Evolutionary conservation across 2,797 vertebrate species (phyloP).

Genomic region (Aeoliscus strigatus): DNA sequence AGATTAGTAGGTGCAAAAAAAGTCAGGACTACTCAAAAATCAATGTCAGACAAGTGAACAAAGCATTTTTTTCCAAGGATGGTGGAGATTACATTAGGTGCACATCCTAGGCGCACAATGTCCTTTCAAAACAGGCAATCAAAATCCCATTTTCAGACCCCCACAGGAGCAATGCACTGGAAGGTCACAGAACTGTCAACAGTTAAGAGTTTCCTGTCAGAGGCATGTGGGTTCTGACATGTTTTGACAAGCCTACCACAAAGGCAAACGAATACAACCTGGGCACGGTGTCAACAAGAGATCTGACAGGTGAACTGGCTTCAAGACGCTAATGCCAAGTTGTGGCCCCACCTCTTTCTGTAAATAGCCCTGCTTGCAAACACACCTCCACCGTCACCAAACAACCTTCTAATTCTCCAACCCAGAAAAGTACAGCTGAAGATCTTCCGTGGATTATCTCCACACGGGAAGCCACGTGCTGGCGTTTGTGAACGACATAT

Average conservation of each 20-base stretch:
- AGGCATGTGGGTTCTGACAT: constrained; percentile 10
- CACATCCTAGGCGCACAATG: constrained; percentile 52
- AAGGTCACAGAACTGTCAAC: constrained; percentile 56
- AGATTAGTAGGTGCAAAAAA: constrained; percentile 2
- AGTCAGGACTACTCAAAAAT: constrained; percentile 18
- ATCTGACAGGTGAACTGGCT: constrained; percentile 32
- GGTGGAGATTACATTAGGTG: constrained; percentile 53
- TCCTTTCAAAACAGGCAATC: constrained; percentile 61
- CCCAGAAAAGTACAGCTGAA: constrained; percentile 63
- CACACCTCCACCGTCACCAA: constrained; percentile 7
- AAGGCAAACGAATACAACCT: constrained; percentile 11
- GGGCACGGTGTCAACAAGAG: constrained; percentile 16
- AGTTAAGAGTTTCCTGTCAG: constrained; percentile 27
- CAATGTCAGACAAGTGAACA: constrained; percentile 52
- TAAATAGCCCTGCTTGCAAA: constrained; percentile 7
- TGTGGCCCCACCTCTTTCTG: too few species aligned
- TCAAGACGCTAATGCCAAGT: constrained; percentile 11
- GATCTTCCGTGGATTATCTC: constrained; percentile 63
- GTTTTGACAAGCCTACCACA: constrained; percentile 20
- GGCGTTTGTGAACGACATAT: constrained; percentile 20
- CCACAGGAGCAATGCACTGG: constrained; percentile 29
- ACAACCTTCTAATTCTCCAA: constrained; percentile 46
- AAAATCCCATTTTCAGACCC: constrained; percentile 59
- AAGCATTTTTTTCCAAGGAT: constrained; percentile 57
- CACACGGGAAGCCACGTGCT: constrained; percentile 48